A percentile compares a stretch with the other conserved stretches of the same genome.
Evolutionary conservation across 2,113 vertebrate species (phyloP).

Genomic region (Semnornis frantzii): DNA sequence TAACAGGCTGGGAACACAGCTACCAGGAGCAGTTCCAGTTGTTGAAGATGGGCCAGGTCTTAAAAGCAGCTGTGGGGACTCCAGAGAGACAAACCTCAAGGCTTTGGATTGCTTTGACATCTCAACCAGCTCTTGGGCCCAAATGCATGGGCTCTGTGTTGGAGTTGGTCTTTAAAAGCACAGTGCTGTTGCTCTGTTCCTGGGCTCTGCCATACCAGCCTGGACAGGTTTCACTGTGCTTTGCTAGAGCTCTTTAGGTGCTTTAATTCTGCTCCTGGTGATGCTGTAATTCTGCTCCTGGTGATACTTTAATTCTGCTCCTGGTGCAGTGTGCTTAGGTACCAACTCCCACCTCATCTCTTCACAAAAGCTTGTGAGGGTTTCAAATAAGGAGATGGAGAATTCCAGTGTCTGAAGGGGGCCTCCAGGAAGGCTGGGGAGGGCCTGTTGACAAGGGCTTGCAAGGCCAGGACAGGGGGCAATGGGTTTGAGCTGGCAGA

Average conservation of each 20-base stretch:
- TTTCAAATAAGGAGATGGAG: not conserved
- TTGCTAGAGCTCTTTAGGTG: not conserved
- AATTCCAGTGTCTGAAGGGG: not conserved
- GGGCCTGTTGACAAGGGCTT: too few species aligned
- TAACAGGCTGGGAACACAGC: not conserved
- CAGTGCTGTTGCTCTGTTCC: not conserved
- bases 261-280: not conserved
- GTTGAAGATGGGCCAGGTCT: not conserved
- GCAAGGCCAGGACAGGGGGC: too few species aligned
- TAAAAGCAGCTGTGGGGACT: not conserved
- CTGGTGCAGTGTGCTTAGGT: not conserved
- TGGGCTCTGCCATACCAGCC: not conserved
- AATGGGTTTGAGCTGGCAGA: too few species aligned
- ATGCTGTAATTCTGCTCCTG: too few species aligned
- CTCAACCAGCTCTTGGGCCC: not conserved
- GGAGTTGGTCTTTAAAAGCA: not conserved
- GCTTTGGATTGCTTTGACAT: not conserved
- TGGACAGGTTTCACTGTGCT: not conserved
- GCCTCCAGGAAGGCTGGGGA: too few species aligned
- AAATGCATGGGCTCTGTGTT: fast-evolving
- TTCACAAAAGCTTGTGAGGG: not conserved
- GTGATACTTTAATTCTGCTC: not conserved
- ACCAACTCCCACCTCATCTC: not conserved
- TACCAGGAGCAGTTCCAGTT: not conserved
- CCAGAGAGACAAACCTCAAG: not conserved